Evolutionary conservation across 2,888 invertebrate species (phyloP), one percentile per base, ranked within the genome.

Genomic region (Thymelicus acteon): DNA sequence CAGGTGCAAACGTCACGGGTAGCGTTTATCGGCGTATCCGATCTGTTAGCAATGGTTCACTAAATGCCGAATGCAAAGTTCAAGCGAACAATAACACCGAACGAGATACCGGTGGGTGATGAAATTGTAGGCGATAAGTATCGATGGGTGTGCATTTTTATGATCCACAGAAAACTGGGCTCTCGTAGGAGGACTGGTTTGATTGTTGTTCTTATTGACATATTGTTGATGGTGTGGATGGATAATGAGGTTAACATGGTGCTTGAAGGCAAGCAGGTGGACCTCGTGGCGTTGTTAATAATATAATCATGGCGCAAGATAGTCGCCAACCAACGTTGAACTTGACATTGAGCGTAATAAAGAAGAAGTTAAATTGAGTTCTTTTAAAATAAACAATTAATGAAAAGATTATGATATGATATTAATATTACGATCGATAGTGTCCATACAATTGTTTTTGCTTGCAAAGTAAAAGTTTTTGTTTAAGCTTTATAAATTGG

Each of bases 31-130:
- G 80, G 77, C 77, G 78, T 77, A 79, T 82, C 79, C 76, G 84
- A 90, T 89, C 87, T 80, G 71, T 80, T 81, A 77, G 86, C 87
- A 88, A 88, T 82, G 88, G 85, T 85, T 86, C 85, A 81, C 82
- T 85, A 92, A 92, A 92, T 92, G 91, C 85, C 92, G 91, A 78
- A 77, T 78, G 77, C 78, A 91, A 92, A 92, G 92, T 92, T 92
- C 92, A 92, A 76, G 77, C 76, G 85, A 90, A 91, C 90, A 90
- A 90, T 89, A 74, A 39, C 19, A 39, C 48, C 31, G 48, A 37
- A 24, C 57, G 76, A 74, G 71, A 68, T 71, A 71, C 67, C 66
- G 67, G 69, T 62, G 73, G 52, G 81, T 87, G 87, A 84, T 80
- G 90, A 87, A 90, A 89, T 80, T 77, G 73, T 77, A 71, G 47